phyloP scores from a whole-genome alignment of 2,113 vertebrate genomes.

The Pituophis catenifer region DNA sequence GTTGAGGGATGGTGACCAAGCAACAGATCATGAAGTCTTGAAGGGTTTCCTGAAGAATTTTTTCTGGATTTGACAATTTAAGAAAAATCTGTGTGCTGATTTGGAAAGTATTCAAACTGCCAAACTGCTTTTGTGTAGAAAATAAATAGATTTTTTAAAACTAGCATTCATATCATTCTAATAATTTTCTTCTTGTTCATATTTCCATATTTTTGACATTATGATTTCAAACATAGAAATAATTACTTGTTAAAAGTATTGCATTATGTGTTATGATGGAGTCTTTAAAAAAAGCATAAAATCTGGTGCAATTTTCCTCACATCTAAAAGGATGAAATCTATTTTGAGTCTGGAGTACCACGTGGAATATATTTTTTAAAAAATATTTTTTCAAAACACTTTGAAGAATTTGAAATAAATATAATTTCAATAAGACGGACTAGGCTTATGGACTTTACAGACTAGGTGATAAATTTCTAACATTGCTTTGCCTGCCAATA shows the following conservation, averaged over 20 bases:
- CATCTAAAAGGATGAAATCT: neutral
- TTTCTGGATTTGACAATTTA: conserved; percentile 49
- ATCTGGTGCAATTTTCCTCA: neutral
- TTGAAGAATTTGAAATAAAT: neutral
- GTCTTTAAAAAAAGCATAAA: neutral
- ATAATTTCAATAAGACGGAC: neutral
- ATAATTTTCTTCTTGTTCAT: neutral
- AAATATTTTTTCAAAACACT: neutral
- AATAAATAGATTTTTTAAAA: neutral
- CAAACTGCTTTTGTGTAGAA: neutral
- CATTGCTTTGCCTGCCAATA: conserved; percentile 14
- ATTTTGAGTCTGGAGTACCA: neutral
- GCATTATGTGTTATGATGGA: neutral
- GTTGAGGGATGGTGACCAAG: neutral
- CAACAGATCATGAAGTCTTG: conserved; percentile 33
- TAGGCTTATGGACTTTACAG: neutral
- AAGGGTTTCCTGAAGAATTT: conserved; percentile 54
- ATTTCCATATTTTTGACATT: neutral
- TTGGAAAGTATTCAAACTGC: conserved; percentile 8
- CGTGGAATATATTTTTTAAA: neutral
- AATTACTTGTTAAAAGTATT: neutral
- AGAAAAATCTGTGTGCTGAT: conserved; percentile 17
- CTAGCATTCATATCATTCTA: neutral
- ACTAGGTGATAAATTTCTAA: conserved; percentile 20
- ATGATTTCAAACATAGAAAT: neutral